Base-by-base conservation (phyloP, 2,888 invertebrate genomes). In the Latrodectus elegans region DNA sequence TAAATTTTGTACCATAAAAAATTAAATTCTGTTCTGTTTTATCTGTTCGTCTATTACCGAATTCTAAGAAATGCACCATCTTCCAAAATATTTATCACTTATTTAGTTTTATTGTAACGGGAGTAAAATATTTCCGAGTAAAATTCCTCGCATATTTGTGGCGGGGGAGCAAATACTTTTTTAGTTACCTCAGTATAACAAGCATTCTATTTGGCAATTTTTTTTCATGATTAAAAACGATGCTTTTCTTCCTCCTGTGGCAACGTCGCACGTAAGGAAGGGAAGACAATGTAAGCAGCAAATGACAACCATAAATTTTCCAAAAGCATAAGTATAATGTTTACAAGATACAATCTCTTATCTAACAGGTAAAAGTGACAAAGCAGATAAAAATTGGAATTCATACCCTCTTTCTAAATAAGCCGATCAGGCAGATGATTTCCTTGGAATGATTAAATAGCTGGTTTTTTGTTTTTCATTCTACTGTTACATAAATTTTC, bases 331-430 rank as follows among this genome's bases (percentile, higher is more conserved):
- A 85, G 68, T 70, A 73, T 68, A 55, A 26, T 86, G 85, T 86
- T 86, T 86, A 86, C 85, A 77, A 72, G 71, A 64, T 64, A 84
- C 71, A 80, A 71, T 38, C 64, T 52, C 76, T 86, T 86, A 86
- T 86, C 85, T 74, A 17, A 65, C 38, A 77, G 64, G 51, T 60
- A 64, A 64, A 64, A 80, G 71, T 71, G 74, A 76, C 67, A 76
- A 38, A 78, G 52, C n/a, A 72, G 85, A 86, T 80, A 86, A 86
- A 26, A 75, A 53, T 65, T 75, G 76, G 71, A 76, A 60, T 83
- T 76, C 71, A 71, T 83, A 76, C 71, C 70, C 75, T 65, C 12
- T 60, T 81, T 74, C 81, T 73, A 67, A 74, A 73, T 81, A 73
- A 81, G 67, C 53, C 73, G 22, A 64, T 49, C 60, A 60, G 26